Evolutionary conservation across 2,888 invertebrate species (phyloP).

Genomic region (Megamerina dolium): DNA sequence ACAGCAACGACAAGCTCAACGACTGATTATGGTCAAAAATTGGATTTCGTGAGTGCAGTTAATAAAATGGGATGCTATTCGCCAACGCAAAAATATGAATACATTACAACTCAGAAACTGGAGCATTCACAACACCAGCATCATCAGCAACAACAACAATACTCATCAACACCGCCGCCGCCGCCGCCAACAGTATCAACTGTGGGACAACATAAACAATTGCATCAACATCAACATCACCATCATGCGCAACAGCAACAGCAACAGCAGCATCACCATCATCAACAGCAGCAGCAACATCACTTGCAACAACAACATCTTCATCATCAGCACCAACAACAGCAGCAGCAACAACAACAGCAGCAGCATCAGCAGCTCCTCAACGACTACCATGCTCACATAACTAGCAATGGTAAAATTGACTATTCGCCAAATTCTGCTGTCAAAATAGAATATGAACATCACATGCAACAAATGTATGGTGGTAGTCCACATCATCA

Average conservation of each 20-base stretch:
- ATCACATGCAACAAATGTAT: conserved; percentile 43
- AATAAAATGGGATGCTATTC: conserved; percentile 48
- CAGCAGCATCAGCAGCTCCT: conserved; percentile 33
- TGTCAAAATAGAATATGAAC: conserved; percentile 35
- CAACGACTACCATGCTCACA: conserved; percentile 34
- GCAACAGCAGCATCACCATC: conserved; percentile 16
- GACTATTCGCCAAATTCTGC: conserved; percentile 40
- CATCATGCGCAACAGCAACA: too few species aligned
- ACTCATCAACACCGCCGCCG: conserved; percentile 37
- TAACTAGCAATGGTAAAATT: conserved; percentile 34
- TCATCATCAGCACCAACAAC: conserved; percentile 34
- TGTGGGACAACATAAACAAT: conserved; percentile 28
- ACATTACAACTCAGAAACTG: conserved; percentile 36
- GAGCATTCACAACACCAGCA: conserved; percentile 35
- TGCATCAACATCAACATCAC: conserved; percentile 32
- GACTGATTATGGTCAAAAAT: conserved; percentile 44
- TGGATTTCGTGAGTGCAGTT: conserved; percentile 35
- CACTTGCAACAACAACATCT: conserved; percentile 31
- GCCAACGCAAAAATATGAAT: conserved; percentile 48
- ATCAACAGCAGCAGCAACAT: conserved; percentile 17
- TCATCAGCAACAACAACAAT: conserved; percentile 22
- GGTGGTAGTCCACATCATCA: conserved; percentile 37
- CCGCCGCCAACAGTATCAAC: conserved; percentile 19
- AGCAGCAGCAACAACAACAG: too few species aligned
- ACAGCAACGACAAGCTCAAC: too few species aligned